Percentiles rank a stretch among this genome's conserved stretches.
Conservation (phyloP, 2,888 invertebrate species). For the Synanthedon andrenaeformis region DNA sequence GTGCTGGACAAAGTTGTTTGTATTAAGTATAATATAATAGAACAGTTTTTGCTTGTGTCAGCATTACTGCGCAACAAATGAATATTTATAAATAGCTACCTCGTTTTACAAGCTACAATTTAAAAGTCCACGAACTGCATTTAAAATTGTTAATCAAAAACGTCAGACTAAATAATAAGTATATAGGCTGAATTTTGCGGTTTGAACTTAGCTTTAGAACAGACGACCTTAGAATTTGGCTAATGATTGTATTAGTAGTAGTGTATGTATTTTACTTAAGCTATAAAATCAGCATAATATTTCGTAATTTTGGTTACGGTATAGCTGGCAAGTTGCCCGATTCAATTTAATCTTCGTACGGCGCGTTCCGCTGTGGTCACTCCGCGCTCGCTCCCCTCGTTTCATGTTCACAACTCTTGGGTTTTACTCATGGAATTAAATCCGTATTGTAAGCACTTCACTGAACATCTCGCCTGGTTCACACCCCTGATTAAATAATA, state of each 20-base stretch:
- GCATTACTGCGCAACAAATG: no score
- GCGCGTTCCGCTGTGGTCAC: constrained; percentile 49
- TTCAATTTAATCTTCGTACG: constrained; percentile 60
- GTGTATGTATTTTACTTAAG: constrained; percentile 4
- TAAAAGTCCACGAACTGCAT: no score
- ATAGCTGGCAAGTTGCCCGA: constrained; percentile 46
- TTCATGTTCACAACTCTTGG: constrained; percentile 25
- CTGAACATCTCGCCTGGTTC: constrained; percentile 9
- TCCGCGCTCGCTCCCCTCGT: constrained; percentile 29
- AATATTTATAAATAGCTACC: no score
- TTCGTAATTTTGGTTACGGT: constrained; percentile 44
- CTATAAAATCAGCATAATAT: constrained; percentile 54
- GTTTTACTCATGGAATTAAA: constrained; percentile 30
- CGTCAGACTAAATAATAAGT: no score
- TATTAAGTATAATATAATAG: no score
- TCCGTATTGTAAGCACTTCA: constrained; percentile 21
- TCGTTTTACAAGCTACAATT: no score
- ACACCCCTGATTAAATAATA: constrained; percentile 12
- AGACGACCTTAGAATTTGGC: background rate
- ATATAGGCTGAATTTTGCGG: no score
- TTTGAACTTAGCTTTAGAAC: background rate
- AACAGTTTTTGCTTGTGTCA: no score
- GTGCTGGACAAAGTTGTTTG: no score
- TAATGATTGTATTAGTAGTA: background rate
- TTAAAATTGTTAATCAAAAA: no score